A percentile compares a stretch with the other conserved stretches of the same genome.
phyloP scores from a whole-genome alignment of 2,113 vertebrate species.

The Tenrec ecaudatus region DNA sequence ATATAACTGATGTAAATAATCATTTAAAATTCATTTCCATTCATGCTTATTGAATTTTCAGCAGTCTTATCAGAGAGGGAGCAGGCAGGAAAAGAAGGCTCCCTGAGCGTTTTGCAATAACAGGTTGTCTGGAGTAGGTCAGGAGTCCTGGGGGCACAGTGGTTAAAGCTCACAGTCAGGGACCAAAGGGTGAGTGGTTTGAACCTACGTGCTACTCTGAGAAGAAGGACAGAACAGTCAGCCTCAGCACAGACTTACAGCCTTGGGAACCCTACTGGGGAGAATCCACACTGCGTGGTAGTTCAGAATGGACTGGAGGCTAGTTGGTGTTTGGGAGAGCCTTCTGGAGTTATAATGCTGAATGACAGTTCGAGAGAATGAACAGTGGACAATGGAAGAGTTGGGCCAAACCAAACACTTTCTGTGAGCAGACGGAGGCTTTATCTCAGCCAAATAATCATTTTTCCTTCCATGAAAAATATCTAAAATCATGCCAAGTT shows the following conservation, averaged over 20 bases:
- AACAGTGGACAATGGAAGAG: slow-evolving; percentile 73
- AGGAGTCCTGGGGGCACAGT: no score
- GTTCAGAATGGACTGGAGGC: no score
- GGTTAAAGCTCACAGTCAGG: no score
- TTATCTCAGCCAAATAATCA: slow-evolving; percentile 73
- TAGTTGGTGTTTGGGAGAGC: neutral
- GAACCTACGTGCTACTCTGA: no score
- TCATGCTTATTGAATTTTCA: slow-evolving; percentile 32
- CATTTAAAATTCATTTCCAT: slow-evolving; percentile 58
- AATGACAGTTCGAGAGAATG: slow-evolving; percentile 64
- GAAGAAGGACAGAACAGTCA: no score
- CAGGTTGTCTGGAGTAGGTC: no score
- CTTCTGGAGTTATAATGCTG: slow-evolving; percentile 53
- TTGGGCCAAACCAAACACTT: slow-evolving; percentile 73
- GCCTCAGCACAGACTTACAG: no score
- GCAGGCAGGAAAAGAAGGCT: slow-evolving; percentile 65
- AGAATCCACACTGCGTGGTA: no score
- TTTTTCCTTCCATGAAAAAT: slow-evolving; percentile 68
- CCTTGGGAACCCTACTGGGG: no score
- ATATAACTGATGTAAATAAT: slow-evolving; percentile 37
- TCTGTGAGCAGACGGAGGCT: slow-evolving; percentile 61
- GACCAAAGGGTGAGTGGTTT: no score
- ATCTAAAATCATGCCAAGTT: slow-evolving; percentile 67
- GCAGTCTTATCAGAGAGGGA: neutral
- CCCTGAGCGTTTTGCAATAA: neutral